Evolutionary conservation across 2,797 vertebrate genomes (phyloP).

Genomic region (Kryptopterus vitreolus): DNA sequence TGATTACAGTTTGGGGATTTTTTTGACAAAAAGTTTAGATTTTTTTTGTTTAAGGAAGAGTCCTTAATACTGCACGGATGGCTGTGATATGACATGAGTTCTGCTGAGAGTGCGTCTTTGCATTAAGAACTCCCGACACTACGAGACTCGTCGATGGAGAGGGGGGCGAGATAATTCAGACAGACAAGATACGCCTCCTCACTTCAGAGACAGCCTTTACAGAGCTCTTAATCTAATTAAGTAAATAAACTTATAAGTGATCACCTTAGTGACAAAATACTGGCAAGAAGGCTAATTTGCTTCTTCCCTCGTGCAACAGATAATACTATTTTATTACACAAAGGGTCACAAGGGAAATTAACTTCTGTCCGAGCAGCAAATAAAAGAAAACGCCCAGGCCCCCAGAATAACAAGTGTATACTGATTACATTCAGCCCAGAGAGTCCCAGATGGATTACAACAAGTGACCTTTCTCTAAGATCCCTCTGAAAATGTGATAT

Average conservation of each 20-base stretch:
- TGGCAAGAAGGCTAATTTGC: constrained; percentile 86
- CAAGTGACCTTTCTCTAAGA: constrained; percentile 80
- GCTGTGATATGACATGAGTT: background rate
- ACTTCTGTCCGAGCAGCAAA: constrained; percentile 85
- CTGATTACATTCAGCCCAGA: constrained; percentile 85
- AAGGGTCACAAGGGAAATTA: constrained; percentile 97
- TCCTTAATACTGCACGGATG: constrained; percentile 41
- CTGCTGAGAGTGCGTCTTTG: constrained; percentile 21
- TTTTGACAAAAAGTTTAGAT: too few species aligned
- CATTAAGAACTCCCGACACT: constrained; percentile 36
- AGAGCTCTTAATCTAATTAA: constrained; percentile 83
- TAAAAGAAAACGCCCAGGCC: constrained; percentile 75
- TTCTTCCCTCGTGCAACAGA: constrained; percentile 84
- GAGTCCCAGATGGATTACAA: constrained; percentile 75
- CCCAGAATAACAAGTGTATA: constrained; percentile 81
- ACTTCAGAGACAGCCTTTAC: constrained; percentile 71
- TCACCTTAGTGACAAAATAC: constrained; percentile 79
- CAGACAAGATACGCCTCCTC: constrained; percentile 67
- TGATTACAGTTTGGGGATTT: too few species aligned
- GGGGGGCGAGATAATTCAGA: constrained; percentile 71
- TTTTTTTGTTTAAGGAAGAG: too few species aligned
- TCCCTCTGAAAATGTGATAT: constrained; percentile 73
- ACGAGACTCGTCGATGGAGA: constrained; percentile 53
- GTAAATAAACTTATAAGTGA: constrained; percentile 92
- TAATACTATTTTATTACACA: constrained; percentile 89